Evolutionary conservation across 2,888 invertebrate genomes (phyloP).

Genomic region (Cantharis lateralis): DNA sequence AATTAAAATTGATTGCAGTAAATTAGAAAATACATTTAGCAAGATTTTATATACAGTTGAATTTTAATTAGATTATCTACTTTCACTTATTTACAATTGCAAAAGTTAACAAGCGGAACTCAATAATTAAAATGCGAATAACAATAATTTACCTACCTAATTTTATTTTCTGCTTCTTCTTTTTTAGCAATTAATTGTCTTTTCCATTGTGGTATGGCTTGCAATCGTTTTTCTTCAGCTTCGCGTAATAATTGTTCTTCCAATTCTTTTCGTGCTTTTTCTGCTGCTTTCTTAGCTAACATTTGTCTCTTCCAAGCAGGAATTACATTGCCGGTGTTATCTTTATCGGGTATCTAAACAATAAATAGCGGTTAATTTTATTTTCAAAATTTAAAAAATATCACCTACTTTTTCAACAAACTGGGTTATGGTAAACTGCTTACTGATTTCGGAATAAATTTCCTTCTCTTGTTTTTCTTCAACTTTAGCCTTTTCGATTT

Average conservation of each 20-base stretch:
- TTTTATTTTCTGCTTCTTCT: slow-evolving; percentile 76
- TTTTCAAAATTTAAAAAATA: not conserved
- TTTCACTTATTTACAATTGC: not conserved
- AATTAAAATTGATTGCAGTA: not conserved
- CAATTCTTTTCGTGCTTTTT: slow-evolving; percentile 87
- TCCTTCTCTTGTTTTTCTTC: slow-evolving; percentile 84
- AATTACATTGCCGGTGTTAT: slow-evolving; percentile 85
- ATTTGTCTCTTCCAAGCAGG: slow-evolving; percentile 96
- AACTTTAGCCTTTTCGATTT: slow-evolving; percentile 84
- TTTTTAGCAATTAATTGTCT: slow-evolving; percentile 83
- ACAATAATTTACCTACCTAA: slow-evolving; percentile 63
- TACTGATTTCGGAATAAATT: slow-evolving; percentile 81
- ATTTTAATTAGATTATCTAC: not conserved
- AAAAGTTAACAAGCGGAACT: not conserved
- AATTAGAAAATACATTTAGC: not conserved
- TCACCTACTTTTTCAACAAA: slow-evolving; percentile 86
- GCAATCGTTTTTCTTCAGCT: slow-evolving; percentile 82
- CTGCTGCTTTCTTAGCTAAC: slow-evolving; percentile 92
- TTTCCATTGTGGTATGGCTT: slow-evolving; percentile 93
- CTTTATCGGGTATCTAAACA: slow-evolving; percentile 84
- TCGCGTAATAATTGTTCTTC: slow-evolving; percentile 84
- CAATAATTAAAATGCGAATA: not conserved
- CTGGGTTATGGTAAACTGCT: slow-evolving; percentile 81
- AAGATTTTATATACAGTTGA: not conserved
- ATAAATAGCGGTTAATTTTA: not conserved